These are phyloP conservation scores for Erebia palarica DNA, from an alignment of 2,888 invertebrate genomes.

Conservation along the genomic window DNA sequence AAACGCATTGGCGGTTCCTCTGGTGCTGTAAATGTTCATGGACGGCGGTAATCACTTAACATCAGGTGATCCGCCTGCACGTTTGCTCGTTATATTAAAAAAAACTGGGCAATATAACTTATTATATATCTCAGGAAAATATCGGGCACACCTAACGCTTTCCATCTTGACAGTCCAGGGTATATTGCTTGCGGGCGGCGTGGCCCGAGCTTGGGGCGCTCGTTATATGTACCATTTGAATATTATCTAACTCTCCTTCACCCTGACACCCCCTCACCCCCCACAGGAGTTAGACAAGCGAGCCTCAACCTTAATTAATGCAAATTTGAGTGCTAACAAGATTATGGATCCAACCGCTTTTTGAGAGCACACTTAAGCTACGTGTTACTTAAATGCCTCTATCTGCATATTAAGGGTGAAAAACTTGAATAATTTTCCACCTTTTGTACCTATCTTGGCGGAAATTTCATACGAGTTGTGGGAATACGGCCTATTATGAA, in stretches of 20 bases:
- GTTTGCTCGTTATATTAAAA: too few species aligned
- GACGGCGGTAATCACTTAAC: too few species aligned
- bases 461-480: conserved; percentile 39
- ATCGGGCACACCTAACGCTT: conserved; percentile 35
- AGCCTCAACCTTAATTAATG: conserved; percentile 80
- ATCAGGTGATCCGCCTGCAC: too few species aligned
- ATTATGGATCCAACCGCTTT: conserved; percentile 79
- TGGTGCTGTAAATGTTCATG: too few species aligned
- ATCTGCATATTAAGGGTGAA: conserved; percentile 52
- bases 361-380: conserved; percentile 68
- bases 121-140: background rate
- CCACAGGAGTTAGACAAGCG: conserved; percentile 69
- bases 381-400: conserved; percentile 60
- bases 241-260: conserved; percentile 71
- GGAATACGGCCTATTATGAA: conserved; percentile 30
- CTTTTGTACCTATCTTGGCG: conserved; percentile 33
- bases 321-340: conserved; percentile 83
- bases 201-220: conserved; percentile 65
- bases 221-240: conserved; percentile 83
- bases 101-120: too few species aligned
- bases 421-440: conserved; percentile 42
- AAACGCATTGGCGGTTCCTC: too few species aligned
- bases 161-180: conserved; percentile 56
- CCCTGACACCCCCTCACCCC: conserved; percentile 45
- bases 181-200: conserved; percentile 79